Percentiles rank a stretch among this genome's conserved stretches.
phyloP scores from a whole-genome alignment of 1,140 invertebrate genomes.

The Drosophila quadrilineata region DNA sequence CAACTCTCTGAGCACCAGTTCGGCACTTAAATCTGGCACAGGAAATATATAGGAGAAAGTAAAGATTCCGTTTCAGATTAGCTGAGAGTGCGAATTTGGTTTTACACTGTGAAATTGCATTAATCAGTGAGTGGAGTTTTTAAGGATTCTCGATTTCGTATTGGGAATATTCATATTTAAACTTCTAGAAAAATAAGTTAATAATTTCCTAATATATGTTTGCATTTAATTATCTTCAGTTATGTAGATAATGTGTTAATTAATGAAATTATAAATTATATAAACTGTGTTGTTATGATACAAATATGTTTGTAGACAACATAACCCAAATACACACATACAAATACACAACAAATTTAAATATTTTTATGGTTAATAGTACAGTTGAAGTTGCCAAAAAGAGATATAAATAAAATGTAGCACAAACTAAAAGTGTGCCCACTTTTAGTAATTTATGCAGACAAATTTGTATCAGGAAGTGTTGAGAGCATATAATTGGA shows the following conservation, averaged over 20 bases:
- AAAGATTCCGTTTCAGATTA: conserved; percentile 15
- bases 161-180: too few relatives aligned
- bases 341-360: neutral
- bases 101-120: neutral
- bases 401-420: too few relatives aligned
- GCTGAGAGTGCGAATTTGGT: conserved; percentile 4
- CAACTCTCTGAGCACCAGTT: too few relatives aligned
- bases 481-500: conserved; percentile 40
- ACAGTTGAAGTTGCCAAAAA: conserved; percentile 33
- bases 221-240: too few relatives aligned
- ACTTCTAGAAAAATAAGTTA: too few relatives aligned
- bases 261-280: too few relatives aligned
- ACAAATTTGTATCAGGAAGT: conserved; percentile 43
- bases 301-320: conserved; percentile 16
- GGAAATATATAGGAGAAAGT: conserved; percentile 56
- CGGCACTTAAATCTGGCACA: conserved; percentile 48
- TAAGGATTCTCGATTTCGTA: too few relatives aligned
- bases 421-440: conserved; percentile 17
- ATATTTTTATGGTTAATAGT: too few relatives aligned
- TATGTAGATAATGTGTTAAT: too few relatives aligned
- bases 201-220: too few relatives aligned
- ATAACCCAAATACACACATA: conserved; percentile 3
- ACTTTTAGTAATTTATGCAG: conserved; percentile 55
- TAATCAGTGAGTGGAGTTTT: too few relatives aligned
- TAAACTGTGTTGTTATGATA: too few relatives aligned